These are phyloP conservation scores for Trichoplusia ni DNA, from an alignment of 1,140 invertebrate genomes.

Conservation along the genomic window DNA sequence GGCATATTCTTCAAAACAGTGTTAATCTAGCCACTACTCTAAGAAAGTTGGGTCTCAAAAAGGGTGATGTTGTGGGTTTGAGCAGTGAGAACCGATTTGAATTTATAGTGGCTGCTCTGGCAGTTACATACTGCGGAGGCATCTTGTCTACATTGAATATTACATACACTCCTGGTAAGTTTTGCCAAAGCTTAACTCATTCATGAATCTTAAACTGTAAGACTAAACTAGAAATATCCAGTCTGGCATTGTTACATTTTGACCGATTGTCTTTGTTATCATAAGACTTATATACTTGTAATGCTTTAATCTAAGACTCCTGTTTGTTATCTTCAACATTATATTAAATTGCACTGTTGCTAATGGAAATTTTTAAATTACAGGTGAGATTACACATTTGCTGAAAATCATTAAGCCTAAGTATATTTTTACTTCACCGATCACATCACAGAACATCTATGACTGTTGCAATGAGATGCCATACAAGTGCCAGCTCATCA, in stretches of 20 bases:
- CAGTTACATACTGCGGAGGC: conserved; percentile 75
- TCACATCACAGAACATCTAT: conserved; percentile 75
- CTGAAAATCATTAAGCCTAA: conserved; percentile 86
- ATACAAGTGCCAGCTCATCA: conserved; percentile 57
- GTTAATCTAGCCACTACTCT: conserved; percentile 74
- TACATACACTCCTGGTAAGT: conserved; percentile 79
- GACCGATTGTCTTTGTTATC: no score
- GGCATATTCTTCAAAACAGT: conserved; percentile 74
- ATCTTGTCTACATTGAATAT: conserved; percentile 80
- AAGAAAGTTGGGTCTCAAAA: conserved; percentile 66
- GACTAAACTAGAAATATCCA: no score
- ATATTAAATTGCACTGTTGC: no score
- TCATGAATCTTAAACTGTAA: no score
- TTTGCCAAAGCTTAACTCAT: no score
- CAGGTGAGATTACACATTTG: conserved; percentile 85
- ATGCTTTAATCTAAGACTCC: no score
- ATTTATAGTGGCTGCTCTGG: conserved; percentile 73
- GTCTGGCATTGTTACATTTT: no score
- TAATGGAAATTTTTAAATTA: conserved; percentile 39
- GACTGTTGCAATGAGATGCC: conserved; percentile 59
- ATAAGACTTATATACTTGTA: no score
- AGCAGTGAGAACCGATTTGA: conserved; percentile 82
- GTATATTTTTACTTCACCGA: conserved; percentile 85
- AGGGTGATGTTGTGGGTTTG: conserved; percentile 79
- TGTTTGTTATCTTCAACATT: no score